Percentiles rank a stretch among this genome's conserved stretches.
These are phyloP conservation scores for Amphimedon queenslandica DNA, from an alignment of 37 sponge, comb jelly and placozoan species.

Conservation along the genomic window DNA sequence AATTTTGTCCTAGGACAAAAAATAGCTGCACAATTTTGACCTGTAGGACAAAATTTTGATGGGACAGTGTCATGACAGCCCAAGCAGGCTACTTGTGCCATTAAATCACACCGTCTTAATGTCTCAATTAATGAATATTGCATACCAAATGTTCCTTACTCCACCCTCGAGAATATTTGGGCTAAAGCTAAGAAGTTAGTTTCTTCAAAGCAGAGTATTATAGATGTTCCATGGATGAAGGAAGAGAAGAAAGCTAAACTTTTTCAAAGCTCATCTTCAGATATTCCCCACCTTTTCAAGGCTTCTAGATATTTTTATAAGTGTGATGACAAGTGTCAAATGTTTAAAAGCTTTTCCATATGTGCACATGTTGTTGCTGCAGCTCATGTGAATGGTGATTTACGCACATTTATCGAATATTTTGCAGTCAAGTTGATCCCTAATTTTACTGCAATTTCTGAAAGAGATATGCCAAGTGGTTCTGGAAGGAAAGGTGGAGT, in stretches of 20 bases:
- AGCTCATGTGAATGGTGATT: constrained; percentile 19
- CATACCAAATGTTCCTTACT: neutral
- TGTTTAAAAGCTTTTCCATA: constrained; percentile 32
- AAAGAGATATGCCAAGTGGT: constrained; percentile 12
- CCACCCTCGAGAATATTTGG: neutral
- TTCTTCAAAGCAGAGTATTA: neutral
- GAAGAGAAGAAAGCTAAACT: neutral
- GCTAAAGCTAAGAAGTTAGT: constrained; percentile 1
- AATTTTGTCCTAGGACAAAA: too few relatives aligned
- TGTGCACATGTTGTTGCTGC: constrained; percentile 26
- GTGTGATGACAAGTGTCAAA: constrained; percentile 18
- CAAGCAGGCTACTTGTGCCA: too few relatives aligned
- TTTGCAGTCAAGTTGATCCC: neutral
- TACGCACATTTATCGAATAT: constrained; percentile 5
- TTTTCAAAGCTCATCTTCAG: neutral
- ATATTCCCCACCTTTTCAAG: neutral
- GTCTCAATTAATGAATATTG: neutral
- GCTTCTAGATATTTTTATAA: neutral
- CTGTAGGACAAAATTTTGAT: too few relatives aligned
- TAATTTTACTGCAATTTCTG: constrained; percentile 11
- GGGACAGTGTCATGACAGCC: too few relatives aligned
- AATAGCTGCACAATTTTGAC: too few relatives aligned
- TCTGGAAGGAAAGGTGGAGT: constrained; percentile 28
- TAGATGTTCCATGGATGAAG: constrained; percentile 5
- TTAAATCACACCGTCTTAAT: too few relatives aligned